Evolutionary conservation across 2,797 vertebrate species (phyloP).

Genomic region (Manis javanica): DNA sequence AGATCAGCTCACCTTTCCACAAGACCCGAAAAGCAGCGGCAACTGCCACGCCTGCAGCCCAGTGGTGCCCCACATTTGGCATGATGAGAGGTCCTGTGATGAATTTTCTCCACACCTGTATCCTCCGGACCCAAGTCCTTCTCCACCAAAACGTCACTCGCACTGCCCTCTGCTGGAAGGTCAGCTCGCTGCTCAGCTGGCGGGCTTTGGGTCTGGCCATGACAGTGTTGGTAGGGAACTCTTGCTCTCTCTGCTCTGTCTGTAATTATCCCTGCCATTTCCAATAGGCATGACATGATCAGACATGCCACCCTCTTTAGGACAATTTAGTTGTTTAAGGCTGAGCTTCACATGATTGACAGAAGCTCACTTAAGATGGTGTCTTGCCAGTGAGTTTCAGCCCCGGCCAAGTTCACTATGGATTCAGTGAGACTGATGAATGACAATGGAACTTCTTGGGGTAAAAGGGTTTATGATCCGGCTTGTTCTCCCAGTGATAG

Average conservation of each 20-base stretch:
- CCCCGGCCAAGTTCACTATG: no score
- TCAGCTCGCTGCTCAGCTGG: background rate
- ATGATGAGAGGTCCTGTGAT: background rate
- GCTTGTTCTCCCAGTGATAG: no score
- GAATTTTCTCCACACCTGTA: background rate
- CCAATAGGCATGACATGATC: background rate
- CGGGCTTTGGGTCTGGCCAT: rapidly evolving
- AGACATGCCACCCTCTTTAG: background rate
- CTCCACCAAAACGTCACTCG: background rate
- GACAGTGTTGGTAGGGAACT: background rate
- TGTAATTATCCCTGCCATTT: background rate
- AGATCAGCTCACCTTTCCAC: background rate
- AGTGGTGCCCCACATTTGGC: background rate
- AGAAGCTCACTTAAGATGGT: background rate
- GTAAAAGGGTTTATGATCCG: no score
- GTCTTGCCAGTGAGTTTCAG: background rate
- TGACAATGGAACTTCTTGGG: no score
- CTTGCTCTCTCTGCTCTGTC: background rate
- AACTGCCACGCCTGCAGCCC: background rate
- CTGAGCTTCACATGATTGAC: background rate
- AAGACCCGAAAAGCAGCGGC: background rate
- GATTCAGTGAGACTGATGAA: no score
- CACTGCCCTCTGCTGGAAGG: background rate
- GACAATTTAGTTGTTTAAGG: background rate
- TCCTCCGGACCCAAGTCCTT: background rate